phyloP scores from a whole-genome alignment of 2,797 vertebrate genomes.

The Poecilia gillii region DNA sequence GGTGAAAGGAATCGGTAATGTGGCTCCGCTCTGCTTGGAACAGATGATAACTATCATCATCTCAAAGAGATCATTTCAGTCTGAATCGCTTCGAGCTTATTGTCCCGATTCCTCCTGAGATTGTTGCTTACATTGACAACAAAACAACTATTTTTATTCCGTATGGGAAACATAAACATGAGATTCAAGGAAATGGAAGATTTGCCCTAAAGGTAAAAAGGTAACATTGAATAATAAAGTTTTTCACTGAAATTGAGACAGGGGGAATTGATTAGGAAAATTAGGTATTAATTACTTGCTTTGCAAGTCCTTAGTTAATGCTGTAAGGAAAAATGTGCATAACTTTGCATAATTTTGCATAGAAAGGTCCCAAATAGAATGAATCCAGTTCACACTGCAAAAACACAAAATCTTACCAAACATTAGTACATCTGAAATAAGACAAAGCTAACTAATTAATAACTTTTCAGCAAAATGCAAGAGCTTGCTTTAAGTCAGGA shows the following conservation, averaged over 20 bases:
- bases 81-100: background rate
- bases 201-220: background rate
- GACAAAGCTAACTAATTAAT: too few species aligned
- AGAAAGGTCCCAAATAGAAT: background rate
- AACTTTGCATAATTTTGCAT: background rate
- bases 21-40: constrained; percentile 15
- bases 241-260: background rate
- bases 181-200: background rate
- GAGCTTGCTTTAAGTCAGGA: too few species aligned
- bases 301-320: background rate
- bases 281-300: background rate
- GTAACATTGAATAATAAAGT: background rate
- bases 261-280: background rate
- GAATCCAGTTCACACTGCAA: too few species aligned
- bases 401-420: too few species aligned
- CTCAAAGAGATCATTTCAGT: background rate
- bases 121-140: background rate
- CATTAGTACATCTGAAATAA: too few species aligned
- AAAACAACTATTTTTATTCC: background rate
- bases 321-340: background rate
- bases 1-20: constrained; percentile 30
- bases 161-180: background rate
- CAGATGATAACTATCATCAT: background rate
- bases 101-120: background rate
- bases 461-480: too few species aligned